These are phyloP conservation scores for Ictalurus furcatus DNA, from an alignment of 2,113 vertebrate species.

Conservation along the genomic window DNA sequence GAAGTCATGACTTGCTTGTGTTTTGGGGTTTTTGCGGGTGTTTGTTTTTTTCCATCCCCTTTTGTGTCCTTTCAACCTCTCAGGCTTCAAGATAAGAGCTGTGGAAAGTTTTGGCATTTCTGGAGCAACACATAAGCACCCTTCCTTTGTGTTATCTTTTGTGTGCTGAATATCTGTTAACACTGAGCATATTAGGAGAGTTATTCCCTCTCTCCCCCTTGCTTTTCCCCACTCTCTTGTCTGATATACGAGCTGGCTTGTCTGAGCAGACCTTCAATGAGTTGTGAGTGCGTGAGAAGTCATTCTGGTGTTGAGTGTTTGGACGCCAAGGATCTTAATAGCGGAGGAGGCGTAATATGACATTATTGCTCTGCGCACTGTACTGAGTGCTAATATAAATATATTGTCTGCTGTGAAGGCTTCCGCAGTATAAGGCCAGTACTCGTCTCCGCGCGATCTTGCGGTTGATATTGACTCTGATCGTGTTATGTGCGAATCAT, in stretches of 20 bases:
- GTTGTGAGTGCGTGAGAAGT: slow-evolving; percentile 25
- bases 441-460: background rate
- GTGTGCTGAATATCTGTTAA: slow-evolving; percentile 44
- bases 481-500: background rate
- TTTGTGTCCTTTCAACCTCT: slow-evolving; percentile 29
- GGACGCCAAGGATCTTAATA: slow-evolving; percentile 33
- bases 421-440: background rate
- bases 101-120: slow-evolving; percentile 32
- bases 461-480: slow-evolving; percentile 4
- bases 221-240: background rate
- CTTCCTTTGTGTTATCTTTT: slow-evolving; percentile 28
- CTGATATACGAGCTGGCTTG: slow-evolving; percentile 35
- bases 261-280: slow-evolving; percentile 32
- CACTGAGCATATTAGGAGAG: slow-evolving; percentile 39
- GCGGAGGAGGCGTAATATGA: slow-evolving; percentile 28
- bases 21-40: background rate
- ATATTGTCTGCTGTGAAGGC: slow-evolving; percentile 20
- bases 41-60: background rate
- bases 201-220: slow-evolving; percentile 8
- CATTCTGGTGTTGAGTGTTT: slow-evolving; percentile 36
- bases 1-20: slow-evolving; percentile 16
- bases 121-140: slow-evolving; percentile 22
- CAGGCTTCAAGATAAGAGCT: slow-evolving; percentile 25
- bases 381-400: slow-evolving; percentile 33
- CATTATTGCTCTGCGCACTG: slow-evolving; percentile 29